A percentile compares a stretch with the other conserved stretches of the same genome.
These are phyloP conservation scores for Lucinisca nassula DNA, from an alignment of 2,888 invertebrate species.

Conservation along the genomic window DNA sequence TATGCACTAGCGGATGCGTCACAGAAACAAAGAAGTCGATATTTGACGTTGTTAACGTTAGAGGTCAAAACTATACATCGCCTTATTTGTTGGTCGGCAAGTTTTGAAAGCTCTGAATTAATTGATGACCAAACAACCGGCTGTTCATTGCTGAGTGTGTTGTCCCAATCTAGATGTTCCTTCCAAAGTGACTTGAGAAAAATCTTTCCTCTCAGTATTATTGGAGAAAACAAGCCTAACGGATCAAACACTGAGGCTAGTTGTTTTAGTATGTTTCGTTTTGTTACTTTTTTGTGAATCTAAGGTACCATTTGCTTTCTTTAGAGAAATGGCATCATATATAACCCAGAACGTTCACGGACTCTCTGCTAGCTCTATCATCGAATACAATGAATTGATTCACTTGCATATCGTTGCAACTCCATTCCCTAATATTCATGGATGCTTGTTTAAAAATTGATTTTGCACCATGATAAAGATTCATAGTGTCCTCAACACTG, in stretches of 20 bases:
- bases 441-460: background rate
- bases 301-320: background rate
- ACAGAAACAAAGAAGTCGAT: background rate
- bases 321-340: background rate
- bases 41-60: background rate
- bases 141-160: background rate
- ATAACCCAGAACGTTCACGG: background rate
- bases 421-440: background rate
- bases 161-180: conserved; percentile 15
- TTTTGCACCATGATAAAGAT: background rate
- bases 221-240: background rate
- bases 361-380: background rate
- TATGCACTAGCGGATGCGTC: conserved; percentile 7
- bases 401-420: background rate
- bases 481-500: background rate
- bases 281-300: background rate
- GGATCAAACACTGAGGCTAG: background rate
- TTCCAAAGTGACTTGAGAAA: conserved; percentile 13
- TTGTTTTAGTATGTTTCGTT: background rate
- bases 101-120: background rate
- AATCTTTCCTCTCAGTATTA: background rate
- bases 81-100: background rate
- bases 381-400: background rate
- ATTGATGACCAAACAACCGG: background rate
- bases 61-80: no score